Evolutionary conservation across 2,797 vertebrate genomes (phyloP).

Genomic region (Diplodus puntazzo): DNA sequence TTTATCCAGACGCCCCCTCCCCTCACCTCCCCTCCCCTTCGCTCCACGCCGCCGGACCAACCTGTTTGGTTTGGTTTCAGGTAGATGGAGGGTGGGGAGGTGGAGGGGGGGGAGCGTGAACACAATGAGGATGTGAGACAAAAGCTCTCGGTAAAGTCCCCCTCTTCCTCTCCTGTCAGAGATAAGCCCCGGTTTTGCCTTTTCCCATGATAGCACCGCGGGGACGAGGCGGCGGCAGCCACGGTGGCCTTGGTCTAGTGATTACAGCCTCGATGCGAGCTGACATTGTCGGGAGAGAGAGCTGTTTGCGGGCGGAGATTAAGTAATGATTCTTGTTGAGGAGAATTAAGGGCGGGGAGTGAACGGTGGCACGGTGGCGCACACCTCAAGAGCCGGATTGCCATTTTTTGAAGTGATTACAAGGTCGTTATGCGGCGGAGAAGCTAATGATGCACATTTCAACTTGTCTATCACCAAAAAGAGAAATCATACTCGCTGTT

Average conservation of each 20-base stretch:
- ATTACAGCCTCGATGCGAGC: conserved; percentile 67
- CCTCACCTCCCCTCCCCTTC: neutral
- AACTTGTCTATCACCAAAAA: conserved; percentile 75
- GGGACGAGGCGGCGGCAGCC: conserved; percentile 49
- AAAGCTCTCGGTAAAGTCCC: conserved; percentile 58
- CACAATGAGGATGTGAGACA: conserved; percentile 64
- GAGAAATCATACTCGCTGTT: conserved; percentile 39
- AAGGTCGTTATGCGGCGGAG: conserved; percentile 75
- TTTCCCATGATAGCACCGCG: conserved; percentile 71
- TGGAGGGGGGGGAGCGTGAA: conserved; percentile 45
- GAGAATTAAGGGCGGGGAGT: conserved; percentile 60
- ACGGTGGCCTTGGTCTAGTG: conserved; percentile 57
- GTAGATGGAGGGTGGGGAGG: conserved; percentile 67
- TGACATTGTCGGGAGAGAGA: conserved; percentile 59
- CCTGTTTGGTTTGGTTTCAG: conserved; percentile 76
- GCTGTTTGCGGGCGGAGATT: conserved; percentile 59
- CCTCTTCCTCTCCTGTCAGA: conserved; percentile 71
- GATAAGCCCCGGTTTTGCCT: conserved; percentile 69
- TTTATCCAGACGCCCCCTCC: conserved; percentile 70
- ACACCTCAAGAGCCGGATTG: conserved; percentile 72
- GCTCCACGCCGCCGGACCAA: conserved; percentile 35
- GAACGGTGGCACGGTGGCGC: conserved; percentile 31
- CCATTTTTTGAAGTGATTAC: conserved; percentile 78
- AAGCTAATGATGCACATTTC: conserved; percentile 74
- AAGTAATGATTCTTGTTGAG: conserved; percentile 75